These are phyloP conservation scores for Drosophila pseudoobscura DNA, from an alignment of 1,140 invertebrate species.

Conservation along the genomic window DNA sequence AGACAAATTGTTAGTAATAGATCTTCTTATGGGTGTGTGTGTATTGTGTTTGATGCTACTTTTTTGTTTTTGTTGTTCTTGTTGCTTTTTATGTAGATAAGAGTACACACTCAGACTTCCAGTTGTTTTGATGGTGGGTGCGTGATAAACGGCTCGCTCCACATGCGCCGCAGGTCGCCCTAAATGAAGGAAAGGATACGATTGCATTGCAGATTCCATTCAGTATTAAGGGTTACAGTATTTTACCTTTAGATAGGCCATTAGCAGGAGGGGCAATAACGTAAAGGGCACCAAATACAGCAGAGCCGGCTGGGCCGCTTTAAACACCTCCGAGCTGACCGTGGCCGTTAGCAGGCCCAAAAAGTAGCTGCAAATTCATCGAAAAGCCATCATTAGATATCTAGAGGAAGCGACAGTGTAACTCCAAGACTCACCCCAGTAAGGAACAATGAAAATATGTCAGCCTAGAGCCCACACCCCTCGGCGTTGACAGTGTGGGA, in stretches of 20 bases:
- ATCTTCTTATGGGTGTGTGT: conserved; percentile 35
- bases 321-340: conserved; percentile 98
- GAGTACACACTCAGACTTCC: conserved; percentile 83
- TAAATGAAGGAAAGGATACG: conserved; percentile 77
- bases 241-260: conserved; percentile 97
- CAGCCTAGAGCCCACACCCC: conserved; percentile 84
- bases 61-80: conserved; percentile 39
- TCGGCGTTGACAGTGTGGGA: conserved; percentile 77
- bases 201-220: not conserved
- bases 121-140: conserved; percentile 86
- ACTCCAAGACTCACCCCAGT: conserved; percentile 86
- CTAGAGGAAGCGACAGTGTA: not conserved
- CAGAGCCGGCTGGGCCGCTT: conserved; percentile 98
- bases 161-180: conserved; percentile 98
- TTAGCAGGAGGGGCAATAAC: conserved; percentile 95
- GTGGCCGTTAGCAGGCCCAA: conserved; percentile 97
- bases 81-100: conserved; percentile 54
- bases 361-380: conserved; percentile 88
- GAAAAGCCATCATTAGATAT: not conserved
- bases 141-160: conserved; percentile 97
- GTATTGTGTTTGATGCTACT: conserved; percentile 30
- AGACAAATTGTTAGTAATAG: conserved; percentile 55
- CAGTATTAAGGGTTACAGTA: not conserved
- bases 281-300: conserved; percentile 99
- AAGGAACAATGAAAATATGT: conserved; percentile 99